Base-by-base conservation (phyloP, 2,888 invertebrate species). In the Microctonus brassicae region DNA sequence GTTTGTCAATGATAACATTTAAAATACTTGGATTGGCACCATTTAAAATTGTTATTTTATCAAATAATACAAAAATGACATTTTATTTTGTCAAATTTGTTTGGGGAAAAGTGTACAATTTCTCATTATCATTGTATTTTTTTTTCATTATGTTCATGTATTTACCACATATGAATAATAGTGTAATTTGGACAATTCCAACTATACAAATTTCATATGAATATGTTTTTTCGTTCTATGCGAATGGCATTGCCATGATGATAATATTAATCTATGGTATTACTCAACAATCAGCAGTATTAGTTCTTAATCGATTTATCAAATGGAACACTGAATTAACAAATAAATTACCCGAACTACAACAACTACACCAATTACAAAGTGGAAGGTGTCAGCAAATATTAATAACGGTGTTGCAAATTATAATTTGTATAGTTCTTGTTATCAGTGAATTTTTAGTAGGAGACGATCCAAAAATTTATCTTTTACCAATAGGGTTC, bases 1-100 rank as follows among this genome's bases (percentile, higher is more conserved):
- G 24, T 26, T 55, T 13, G 5, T 7, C 17, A 4, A n/a, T 17
- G 17, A 24, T 6, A 24, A 55, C 24, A 24, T 55, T 24, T 22
- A 55, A 55, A 55, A 24, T 55, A 22, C 55, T 55, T 11, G 55
- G 55, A 55, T 26, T 55, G 13, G 55, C 55, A 9, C 55, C 55
- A 24, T 55, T 55, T n/a, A 55, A n/a, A 13, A 26, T 55, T 55
- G n/a, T 26, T n/a, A 55, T 26, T 55, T 24, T 20, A n/a, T n/a
- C 58, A 9, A 6, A 20, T 58, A n/a, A 9, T 58, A 9, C 5
- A 29, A 17, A 33, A 9, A 17, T 34, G 2, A 13, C 17, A 55
- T 4, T 29, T 4, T 34, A 33, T 29, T 58, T 34, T 34, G 10
- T 17, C 29, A 17, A 29, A 9, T 34, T 34, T 4, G 4, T 34